These are phyloP conservation scores for Drosophila ficusphila DNA, from an alignment of 1,140 invertebrate species.

Conservation along the genomic window DNA sequence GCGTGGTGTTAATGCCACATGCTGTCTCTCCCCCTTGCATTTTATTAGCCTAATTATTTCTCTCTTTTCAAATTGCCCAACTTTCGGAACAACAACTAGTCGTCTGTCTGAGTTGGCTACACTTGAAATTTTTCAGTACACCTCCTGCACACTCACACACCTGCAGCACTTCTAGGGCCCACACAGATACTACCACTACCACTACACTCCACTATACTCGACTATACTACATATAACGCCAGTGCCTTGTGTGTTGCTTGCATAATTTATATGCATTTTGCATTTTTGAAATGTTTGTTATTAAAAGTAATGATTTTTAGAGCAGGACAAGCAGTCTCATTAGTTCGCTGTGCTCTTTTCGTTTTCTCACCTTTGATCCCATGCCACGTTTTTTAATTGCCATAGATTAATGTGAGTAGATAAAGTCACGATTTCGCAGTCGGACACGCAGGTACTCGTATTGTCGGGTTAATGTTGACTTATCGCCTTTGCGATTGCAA, in stretches of 20 bases:
- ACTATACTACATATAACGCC: slow-evolving; percentile 26
- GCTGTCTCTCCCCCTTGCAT: slow-evolving; percentile 27
- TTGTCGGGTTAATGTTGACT: slow-evolving; percentile 27
- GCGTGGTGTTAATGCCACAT: slow-evolving; percentile 48
- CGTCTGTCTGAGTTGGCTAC: slow-evolving; percentile 52
- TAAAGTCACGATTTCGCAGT: slow-evolving; percentile 21
- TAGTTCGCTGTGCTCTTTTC: slow-evolving; percentile 29
- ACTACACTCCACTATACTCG: background rate
- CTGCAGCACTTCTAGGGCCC: slow-evolving; percentile 40
- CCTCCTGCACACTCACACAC: slow-evolving; percentile 58
- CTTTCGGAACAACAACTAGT: slow-evolving; percentile 32
- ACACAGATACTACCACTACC: slow-evolving; percentile 13
- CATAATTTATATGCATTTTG: slow-evolving; percentile 67
- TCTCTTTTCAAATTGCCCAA: slow-evolving; percentile 51
- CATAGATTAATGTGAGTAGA: slow-evolving; percentile 23
- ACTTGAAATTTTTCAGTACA: slow-evolving; percentile 69
- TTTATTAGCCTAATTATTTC: slow-evolving; percentile 66
- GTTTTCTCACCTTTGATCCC: slow-evolving; percentile 1
- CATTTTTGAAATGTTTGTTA: slow-evolving; percentile 60
- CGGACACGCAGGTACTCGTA: slow-evolving; percentile 19
- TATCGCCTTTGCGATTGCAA: slow-evolving; percentile 18
- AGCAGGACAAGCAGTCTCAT: slow-evolving; percentile 63
- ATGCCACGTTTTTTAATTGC: slow-evolving; percentile 29
- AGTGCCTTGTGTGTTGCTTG: slow-evolving; percentile 52
- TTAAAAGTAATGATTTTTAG: slow-evolving; percentile 71